Evolutionary conservation across 2,888 invertebrate species (phyloP), one percentile per base, ranked within the genome.

Genomic region (Perdita meconis): DNA sequence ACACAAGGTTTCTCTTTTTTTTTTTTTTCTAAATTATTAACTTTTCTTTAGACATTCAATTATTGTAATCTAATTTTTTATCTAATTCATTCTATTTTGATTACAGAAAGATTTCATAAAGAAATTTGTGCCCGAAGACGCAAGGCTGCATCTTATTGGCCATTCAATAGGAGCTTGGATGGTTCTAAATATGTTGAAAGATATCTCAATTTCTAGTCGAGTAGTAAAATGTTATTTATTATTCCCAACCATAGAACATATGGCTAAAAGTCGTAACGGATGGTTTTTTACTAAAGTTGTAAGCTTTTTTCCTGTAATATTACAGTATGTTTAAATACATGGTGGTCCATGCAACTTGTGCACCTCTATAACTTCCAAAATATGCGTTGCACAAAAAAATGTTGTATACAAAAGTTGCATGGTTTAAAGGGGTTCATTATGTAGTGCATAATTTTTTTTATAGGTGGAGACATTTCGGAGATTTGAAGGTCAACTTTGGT

Each of bases 131-230:
- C 96, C 97, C 66, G 92, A 93, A 79, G 93, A 95, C 88, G 95
- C 95, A n/a, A 95, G 94, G 89, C 91, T 98, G 47, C 96, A 97
- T 91, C 92, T 98, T 44, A 94, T 98, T 84, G 98, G 97, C 1
- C 98, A 98, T 93, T 98, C 98, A 0, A 97, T 98, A 88, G 98
- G 98, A 2, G 94, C 96, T 64, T 97, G 97, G 95, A 95, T 98
- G 88, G 94, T 95, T 78, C 90, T 97, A 69, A 95, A 97, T 89
- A 90, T 97, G 59, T 89, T 97, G 34, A 94, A 95, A 82, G 93
- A 95, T 79, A 93, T 94, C 4, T 89, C 93, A 36, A 92, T 96
- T 86, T 91, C 93, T 86, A 87, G 93, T 34, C 94, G 93, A 85
- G 90, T 96, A 40, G 92, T 93, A n/a, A 95, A 95, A 82, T 93